Base-by-base conservation (phyloP, 2,113 vertebrate genomes). In the Bungarus multicinctus region DNA sequence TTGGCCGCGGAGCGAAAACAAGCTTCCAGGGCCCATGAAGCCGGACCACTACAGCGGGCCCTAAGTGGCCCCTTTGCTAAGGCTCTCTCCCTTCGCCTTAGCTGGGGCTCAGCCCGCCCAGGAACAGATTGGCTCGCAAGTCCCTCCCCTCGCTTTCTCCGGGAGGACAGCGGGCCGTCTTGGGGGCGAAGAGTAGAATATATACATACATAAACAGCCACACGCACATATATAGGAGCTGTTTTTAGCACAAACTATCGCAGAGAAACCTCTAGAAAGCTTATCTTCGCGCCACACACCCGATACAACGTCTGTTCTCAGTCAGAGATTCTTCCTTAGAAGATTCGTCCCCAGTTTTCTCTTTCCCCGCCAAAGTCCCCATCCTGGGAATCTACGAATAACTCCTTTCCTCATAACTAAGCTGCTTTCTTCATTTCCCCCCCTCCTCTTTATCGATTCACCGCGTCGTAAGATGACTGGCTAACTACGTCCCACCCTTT, bases 21-120 rank as follows among this genome's bases (percentile, higher is more conserved):
- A 69, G 45, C 88, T 81, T 43, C 54, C 74, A 27, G 60, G 92
- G 74, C 69, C 88, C 69, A 90, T 54, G 89, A 12, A 14, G 57
- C n/a, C 90, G 58, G 16, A 50, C 6, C 60, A 30, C 52, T 54
- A 14, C 5, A 55, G 20, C 74, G 92, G 88, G 69, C 20, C 90
- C 30, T 88, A 27, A 88, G 87, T 39, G 64, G 87, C 90, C 90
- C 69, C 0, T 74, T 27, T 18, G 52, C 87, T 25, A 7, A 5
- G 45, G 14, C 93, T 91, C 88, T 85, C 9, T 11, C 58, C 93
- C 95, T 92, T 52, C 27, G 27, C 18, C 53, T 64, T 30, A 3
- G 5, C 54, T 55, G 39, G 90, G 54, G 10, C 20, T 20, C 55
- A 22, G 54, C 85, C 18, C 1, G 85, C 1, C 34, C 5, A 22